Evolutionary conservation across 2,113 vertebrate genomes (phyloP).

Genomic region (Eulacestoma nigropectus): DNA sequence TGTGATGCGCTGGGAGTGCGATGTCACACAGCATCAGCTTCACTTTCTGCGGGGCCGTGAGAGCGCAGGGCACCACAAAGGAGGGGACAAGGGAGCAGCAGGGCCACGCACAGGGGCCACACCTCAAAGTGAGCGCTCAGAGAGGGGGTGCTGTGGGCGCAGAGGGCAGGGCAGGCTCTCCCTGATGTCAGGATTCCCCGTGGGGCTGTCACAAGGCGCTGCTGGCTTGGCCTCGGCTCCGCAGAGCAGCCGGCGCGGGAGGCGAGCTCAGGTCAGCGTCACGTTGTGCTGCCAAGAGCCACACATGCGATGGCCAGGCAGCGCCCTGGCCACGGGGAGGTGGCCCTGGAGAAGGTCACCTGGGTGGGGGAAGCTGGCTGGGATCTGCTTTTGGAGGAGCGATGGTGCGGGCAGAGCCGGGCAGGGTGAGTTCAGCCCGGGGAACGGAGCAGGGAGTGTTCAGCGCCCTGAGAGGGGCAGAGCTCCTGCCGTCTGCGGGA

Average conservation of each 20-base stretch:
- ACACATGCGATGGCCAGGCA: neutral
- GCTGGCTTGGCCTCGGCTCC: neutral
- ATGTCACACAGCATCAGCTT: conserved; percentile 57
- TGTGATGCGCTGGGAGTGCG: conserved; percentile 6
- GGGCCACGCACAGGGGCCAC: neutral
- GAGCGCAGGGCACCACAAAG: neutral
- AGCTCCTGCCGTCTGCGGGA: neutral
- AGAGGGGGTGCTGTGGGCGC: neutral
- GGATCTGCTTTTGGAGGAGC: neutral
- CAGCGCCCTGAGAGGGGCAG: neutral
- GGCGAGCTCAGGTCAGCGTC: neutral
- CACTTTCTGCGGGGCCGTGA: neutral
- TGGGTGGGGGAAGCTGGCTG: neutral
- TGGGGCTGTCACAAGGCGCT: neutral
- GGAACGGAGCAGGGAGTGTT: neutral
- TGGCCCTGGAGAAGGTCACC: neutral
- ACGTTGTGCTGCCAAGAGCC: neutral
- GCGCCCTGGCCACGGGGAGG: accelerated
- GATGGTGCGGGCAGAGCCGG: neutral
- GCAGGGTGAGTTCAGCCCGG: neutral
- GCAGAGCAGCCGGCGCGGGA: neutral
- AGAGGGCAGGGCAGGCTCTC: neutral
- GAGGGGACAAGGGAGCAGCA: neutral
- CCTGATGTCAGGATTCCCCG: neutral
- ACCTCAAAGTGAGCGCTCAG: neutral